These are phyloP conservation scores for Stenolophus ochropezus DNA, from an alignment of 2,888 invertebrate species.

Conservation along the genomic window DNA sequence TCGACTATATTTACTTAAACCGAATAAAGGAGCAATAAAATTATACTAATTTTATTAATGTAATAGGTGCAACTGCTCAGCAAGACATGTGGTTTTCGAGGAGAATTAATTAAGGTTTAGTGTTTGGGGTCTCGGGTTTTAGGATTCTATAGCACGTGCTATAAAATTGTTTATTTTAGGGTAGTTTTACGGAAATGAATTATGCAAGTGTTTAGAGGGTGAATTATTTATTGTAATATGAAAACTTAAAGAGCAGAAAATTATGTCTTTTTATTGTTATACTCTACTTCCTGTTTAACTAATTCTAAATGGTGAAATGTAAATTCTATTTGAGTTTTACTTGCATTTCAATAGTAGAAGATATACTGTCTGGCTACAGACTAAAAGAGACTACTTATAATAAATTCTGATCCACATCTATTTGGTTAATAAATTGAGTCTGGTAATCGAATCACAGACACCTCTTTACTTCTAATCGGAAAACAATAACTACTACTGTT, in stretches of 20 bases:
- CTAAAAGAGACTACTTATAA: too few species aligned
- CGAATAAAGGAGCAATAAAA: slow-evolving; percentile 51
- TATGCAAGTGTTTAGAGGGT: slow-evolving; percentile 3
- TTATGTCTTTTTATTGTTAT: too few species aligned
- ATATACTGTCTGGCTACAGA: too few species aligned
- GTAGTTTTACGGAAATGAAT: slow-evolving; percentile 4
- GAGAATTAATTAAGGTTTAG: slow-evolving; percentile 44
- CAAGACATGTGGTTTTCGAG: slow-evolving; percentile 45
- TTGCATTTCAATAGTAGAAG: too few species aligned
- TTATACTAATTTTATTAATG: slow-evolving; percentile 58
- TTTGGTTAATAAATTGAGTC: too few species aligned
- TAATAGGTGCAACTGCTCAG: slow-evolving; percentile 32
- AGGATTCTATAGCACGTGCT: slow-evolving; percentile 15
- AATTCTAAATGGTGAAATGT: too few species aligned
- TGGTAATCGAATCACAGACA: too few species aligned
- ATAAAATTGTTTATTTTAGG: slow-evolving; percentile 26
- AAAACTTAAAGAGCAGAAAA: neutral
- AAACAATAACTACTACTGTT: too few species aligned
- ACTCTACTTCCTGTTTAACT: too few species aligned
- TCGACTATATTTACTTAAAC: slow-evolving; percentile 46
- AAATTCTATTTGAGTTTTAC: too few species aligned
- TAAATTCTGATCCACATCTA: too few species aligned
- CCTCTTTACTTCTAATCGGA: too few species aligned
- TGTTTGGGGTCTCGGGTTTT: slow-evolving; percentile 11
- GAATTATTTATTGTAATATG: slow-evolving; percentile 8